Evolutionary conservation across 2,888 invertebrate species (phyloP).

Genomic region (Baccha elongata): DNA sequence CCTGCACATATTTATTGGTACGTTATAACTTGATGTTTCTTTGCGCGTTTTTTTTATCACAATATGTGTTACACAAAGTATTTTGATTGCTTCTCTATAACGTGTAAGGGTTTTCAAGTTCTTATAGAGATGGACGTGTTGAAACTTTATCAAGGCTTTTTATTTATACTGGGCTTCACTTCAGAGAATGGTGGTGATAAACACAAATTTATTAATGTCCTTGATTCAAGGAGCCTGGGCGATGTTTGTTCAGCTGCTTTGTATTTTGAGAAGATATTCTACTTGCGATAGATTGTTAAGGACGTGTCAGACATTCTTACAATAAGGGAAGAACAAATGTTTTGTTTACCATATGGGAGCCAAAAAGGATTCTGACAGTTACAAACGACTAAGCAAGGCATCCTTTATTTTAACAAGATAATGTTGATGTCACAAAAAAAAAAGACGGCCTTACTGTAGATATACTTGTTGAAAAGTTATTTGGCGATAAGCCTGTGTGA

Average conservation of each 20-base stretch:
- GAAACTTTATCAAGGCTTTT: no score
- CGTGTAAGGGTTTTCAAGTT: not conserved
- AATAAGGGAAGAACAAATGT: conserved; percentile 29
- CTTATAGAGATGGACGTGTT: conserved; percentile 42
- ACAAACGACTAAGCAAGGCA: conserved; percentile 44
- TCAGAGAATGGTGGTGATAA: not conserved
- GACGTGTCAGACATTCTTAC: conserved; percentile 34
- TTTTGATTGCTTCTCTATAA: conserved; percentile 38
- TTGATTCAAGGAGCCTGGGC: conserved; percentile 12
- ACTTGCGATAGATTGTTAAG: conserved; percentile 12
- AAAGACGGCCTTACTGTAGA: conserved; percentile 7
- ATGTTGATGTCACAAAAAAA: conserved; percentile 32
- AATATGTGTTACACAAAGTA: conserved; percentile 47
- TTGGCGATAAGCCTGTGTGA: conserved; percentile 1
- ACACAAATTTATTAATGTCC: conserved; percentile 5
- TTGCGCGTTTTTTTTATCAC: conserved; percentile 22
- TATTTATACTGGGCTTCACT: not conserved
- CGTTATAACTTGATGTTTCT: conserved; percentile 26
- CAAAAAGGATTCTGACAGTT: conserved; percentile 40
- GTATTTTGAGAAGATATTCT: conserved; percentile 13
- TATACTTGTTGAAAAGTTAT: conserved; percentile 39
- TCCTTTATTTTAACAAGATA: conserved; percentile 37
- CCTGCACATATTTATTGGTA: conserved; percentile 32
- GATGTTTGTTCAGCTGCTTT: conserved; percentile 3
- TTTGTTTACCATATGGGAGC: conserved; percentile 46